Evolutionary conservation across 2,797 vertebrate genomes (phyloP).

Genomic region (Eulemur albifrons): DNA sequence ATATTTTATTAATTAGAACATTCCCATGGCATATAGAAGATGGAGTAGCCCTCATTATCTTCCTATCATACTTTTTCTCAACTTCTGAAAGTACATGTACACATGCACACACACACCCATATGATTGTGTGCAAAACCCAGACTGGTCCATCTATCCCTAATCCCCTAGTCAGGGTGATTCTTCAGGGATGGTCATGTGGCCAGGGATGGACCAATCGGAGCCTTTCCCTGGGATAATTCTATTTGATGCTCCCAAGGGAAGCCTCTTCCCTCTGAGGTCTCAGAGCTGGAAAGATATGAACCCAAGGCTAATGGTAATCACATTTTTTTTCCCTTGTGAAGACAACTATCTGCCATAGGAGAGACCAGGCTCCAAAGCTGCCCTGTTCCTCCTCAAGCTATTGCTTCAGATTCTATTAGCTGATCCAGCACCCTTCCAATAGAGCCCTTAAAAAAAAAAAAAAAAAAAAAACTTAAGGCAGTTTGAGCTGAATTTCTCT

Average conservation of each 20-base stretch:
- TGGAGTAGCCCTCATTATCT: background rate
- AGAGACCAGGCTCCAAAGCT: background rate
- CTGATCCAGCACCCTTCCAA: background rate
- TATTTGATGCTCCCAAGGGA: background rate
- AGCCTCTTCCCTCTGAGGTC: background rate
- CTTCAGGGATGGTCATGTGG: background rate
- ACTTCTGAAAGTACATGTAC: background rate
- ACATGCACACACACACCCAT: accelerated
- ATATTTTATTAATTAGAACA: conserved; percentile 38
- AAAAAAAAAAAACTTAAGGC: background rate
- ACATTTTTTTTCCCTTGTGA: background rate
- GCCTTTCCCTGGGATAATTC: background rate
- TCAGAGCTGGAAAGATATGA: conserved; percentile 10
- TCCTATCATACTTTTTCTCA: background rate
- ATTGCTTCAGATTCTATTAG: background rate
- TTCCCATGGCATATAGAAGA: background rate
- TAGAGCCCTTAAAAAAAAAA: background rate
- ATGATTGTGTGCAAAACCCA: background rate
- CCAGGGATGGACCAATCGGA: background rate
- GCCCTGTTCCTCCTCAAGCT: background rate
- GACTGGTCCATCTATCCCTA: background rate
- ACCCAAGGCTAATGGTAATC: background rate
- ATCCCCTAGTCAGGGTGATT: background rate
- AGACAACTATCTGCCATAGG: background rate
- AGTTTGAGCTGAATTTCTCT: background rate